Evolutionary conservation across 2,113 vertebrate species (phyloP), one percentile per base, ranked within the genome.

Genomic region (Tonatia bakeri): DNA sequence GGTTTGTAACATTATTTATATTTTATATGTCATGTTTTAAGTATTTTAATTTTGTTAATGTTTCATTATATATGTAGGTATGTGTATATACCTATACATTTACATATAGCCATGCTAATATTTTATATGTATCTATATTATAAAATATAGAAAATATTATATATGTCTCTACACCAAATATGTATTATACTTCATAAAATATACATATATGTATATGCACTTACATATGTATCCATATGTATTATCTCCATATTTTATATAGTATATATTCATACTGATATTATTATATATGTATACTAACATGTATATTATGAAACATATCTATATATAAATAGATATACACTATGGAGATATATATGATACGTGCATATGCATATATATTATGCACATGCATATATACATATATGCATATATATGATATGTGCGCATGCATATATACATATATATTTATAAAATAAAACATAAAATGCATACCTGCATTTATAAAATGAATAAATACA

Each of bases 121-220:
- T 77, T 96, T 96, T 81, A 67, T 65, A 24, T 93, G 54, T 87
- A 69, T 54, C 40, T 93, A 67, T 69, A 52, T 67, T 47, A 56
- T 85, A 43, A 91, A 59, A 69, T 13, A 86, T 92, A 82, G 5
- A 56, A 50, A 91, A 59, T 95, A 61, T 83, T 81, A 43, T 73
- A 5, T 64, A 43, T 70, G 20, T 73, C 36, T 76, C 3, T 5
- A 56, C 4, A 43, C 24, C 61, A 83, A 81, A 45, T 90, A 77
- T 52, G 56, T 16, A 54, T 85, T 6, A 47, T 50, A 28, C 79
- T 94, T 87, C 36, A 40, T 80, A 38, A 95, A n/a, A 38, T 67
- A 15, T 77, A 33, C 45, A 40, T 59, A 19, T 50, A 40, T 64
- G 6, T 69, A 9, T 76, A 45, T 87, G 7, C 38, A 36, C 47